Conservation (phyloP, 2,888 invertebrate species). For the Synergus gifuensis region DNA sequence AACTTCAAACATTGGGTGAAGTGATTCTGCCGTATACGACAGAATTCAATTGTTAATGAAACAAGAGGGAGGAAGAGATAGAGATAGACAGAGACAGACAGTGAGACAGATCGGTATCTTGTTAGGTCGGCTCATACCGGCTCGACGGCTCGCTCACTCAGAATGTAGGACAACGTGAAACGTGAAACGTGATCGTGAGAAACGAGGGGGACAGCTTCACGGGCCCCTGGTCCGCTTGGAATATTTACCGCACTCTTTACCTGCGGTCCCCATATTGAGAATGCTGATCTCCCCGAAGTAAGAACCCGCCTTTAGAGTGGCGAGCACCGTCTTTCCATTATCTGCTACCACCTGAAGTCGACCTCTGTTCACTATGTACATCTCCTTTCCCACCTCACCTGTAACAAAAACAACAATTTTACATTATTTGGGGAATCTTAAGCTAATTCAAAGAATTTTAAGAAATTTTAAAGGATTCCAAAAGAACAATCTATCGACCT, state of each 20-base stretch:
- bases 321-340: constrained; percentile 96
- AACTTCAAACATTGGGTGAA: constrained; percentile 3
- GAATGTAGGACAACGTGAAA: constrained; percentile 60
- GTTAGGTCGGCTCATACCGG: constrained; percentile 75
- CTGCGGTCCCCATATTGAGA: constrained; percentile 99
- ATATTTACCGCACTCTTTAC: constrained; percentile 98
- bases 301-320: constrained; percentile 98
- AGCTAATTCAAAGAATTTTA: too few relatives aligned
- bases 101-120: constrained; percentile 67
- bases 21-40: neutral
- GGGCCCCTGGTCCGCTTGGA: constrained; percentile 78
- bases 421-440: neutral
- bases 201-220: constrained; percentile 61
- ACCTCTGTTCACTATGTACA: constrained; percentile 99
- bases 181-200: constrained; percentile 71
- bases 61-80: constrained; percentile 48
- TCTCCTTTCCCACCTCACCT: constrained; percentile 99
- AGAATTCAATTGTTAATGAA: constrained; percentile 9
- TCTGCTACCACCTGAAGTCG: constrained; percentile 96
- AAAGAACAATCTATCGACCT: too few relatives aligned
- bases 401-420: constrained; percentile 57
- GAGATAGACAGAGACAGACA: constrained; percentile 54
- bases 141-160: constrained; percentile 72
- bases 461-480: too few relatives aligned
- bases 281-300: constrained; percentile 99